A percentile compares a stretch with the other conserved stretches of the same genome.
Conservation (phyloP, 1,140 invertebrate genomes). For the Stenopsyche tienmushanensis region DNA sequence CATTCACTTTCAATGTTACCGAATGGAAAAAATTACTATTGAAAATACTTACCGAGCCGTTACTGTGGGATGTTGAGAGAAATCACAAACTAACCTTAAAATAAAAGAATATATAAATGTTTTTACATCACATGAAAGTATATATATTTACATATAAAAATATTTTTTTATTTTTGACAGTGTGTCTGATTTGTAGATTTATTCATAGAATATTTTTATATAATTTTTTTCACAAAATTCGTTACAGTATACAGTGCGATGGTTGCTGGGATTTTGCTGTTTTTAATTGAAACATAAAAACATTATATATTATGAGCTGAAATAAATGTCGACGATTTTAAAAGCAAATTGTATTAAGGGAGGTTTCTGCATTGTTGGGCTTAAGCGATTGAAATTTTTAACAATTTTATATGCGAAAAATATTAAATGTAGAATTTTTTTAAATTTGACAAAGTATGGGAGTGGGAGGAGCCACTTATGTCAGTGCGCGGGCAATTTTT, state of each 20-base stretch:
- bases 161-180: conserved; percentile 35
- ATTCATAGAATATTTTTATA: conserved; percentile 36
- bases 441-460: too few relatives aligned
- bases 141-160: conserved; percentile 15
- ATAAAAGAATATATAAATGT: conserved; percentile 20
- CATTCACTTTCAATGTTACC: too few relatives aligned
- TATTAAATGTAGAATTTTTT: too few relatives aligned
- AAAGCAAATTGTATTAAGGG: too few relatives aligned
- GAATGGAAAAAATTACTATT: too few relatives aligned
- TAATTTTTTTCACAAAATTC: conserved; percentile 36
- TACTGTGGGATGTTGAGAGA: neutral
- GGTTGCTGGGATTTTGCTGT: conserved; percentile 43
- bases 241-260: conserved; percentile 42
- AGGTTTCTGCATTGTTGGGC: too few relatives aligned
- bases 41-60: neutral
- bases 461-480: too few relatives aligned
- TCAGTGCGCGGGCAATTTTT: too few relatives aligned
- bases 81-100: conserved; percentile 12
- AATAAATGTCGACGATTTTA: neutral
- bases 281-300: conserved; percentile 29
- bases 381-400: too few relatives aligned
- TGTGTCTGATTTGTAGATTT: conserved; percentile 39
- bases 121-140: neutral
- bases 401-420: too few relatives aligned
- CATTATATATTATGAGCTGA: conserved; percentile 18